Evolutionary conservation across 2,888 invertebrate genomes (phyloP).

Genomic region (Harpagoxenus sublaevis): DNA sequence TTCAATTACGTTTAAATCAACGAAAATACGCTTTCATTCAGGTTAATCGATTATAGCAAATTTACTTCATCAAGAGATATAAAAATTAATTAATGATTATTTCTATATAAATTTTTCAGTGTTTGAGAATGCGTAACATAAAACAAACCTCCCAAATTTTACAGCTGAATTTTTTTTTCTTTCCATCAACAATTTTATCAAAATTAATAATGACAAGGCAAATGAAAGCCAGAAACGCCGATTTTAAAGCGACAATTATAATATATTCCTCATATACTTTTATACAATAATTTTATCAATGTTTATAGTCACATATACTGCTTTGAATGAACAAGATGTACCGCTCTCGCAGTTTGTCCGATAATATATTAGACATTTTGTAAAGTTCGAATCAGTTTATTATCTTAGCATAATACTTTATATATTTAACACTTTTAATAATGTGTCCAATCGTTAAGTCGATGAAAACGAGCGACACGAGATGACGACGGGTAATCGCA

Average conservation of each 20-base stretch:
- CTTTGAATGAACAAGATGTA: conserved; percentile 56
- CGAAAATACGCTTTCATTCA: neutral
- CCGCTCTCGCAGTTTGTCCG: conserved; percentile 82
- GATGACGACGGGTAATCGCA: conserved; percentile 2
- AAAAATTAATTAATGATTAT: neutral
- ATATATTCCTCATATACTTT: too few relatives aligned
- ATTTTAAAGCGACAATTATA: too few relatives aligned
- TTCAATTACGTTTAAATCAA: conserved; percentile 19
- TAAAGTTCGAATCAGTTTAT: conserved; percentile 3
- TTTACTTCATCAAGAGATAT: conserved; percentile 1
- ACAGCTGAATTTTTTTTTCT: neutral
- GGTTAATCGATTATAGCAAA: neutral
- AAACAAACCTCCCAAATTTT: neutral
- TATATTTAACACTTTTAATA: neutral
- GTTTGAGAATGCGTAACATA: neutral
- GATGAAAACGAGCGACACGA: neutral
- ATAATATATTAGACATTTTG: conserved; percentile 22
- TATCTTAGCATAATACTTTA: neutral
- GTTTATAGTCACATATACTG: too few relatives aligned
- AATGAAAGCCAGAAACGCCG: too few relatives aligned
- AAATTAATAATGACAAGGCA: too few relatives aligned
- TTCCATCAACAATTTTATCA: neutral
- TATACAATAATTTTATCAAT: too few relatives aligned
- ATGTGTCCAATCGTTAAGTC: neutral
- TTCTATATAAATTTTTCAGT: neutral